phyloP scores from a whole-genome alignment of 2,113 vertebrate genomes.

The Rhabdomys dilectus region DNA sequence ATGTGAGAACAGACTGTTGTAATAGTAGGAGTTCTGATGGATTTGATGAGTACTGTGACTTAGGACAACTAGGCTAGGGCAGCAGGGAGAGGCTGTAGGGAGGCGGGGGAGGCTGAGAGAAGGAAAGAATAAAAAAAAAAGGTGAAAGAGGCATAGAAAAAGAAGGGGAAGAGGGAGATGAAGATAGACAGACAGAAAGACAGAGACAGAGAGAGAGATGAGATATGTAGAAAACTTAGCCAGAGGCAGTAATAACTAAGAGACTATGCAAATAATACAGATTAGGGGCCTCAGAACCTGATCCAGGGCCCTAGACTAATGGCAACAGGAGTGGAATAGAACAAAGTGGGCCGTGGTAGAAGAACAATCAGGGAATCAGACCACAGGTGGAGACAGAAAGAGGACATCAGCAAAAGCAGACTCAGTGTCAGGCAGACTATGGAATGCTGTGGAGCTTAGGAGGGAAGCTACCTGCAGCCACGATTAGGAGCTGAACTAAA shows the following conservation, averaged over 20 bases:
- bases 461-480: neutral
- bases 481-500: neutral
- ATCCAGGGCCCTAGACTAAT: neutral
- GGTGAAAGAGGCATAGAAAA: neutral
- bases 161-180: no score
- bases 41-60: neutral
- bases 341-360: slow-evolving; percentile 8
- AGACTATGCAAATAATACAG: neutral
- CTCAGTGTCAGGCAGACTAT: neutral
- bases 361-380: neutral
- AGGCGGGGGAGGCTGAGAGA: neutral
- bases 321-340: neutral
- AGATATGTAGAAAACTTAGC: neutral
- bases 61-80: neutral
- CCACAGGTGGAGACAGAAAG: neutral
- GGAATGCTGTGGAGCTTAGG: neutral
- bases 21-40: neutral
- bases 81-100: neutral
- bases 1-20: neutral
- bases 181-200: neutral
- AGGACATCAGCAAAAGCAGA: neutral
- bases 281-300: neutral
- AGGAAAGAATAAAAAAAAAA: neutral
- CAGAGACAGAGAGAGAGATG: no score
- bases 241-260: neutral